Evolutionary conservation across 2,113 vertebrate genomes (phyloP), one percentile per base, ranked within the genome.

Genomic region (Tupaia chinensis): DNA sequence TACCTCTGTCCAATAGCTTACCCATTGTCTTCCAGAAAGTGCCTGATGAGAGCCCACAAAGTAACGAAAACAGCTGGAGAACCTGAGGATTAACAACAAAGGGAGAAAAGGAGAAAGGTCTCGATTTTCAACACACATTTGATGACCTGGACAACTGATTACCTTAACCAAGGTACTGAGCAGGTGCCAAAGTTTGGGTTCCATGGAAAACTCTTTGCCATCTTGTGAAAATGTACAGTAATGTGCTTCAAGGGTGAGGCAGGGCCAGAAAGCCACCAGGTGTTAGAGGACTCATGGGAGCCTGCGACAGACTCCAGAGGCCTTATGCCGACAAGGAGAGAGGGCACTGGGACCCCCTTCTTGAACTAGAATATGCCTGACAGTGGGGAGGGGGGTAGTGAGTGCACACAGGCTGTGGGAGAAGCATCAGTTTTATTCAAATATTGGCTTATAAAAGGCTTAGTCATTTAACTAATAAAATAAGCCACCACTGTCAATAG

Each of bases 21-120:
- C 99, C 99, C 99, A 84, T 97, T 97, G 53, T 99, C 98, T 97
- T 99, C 99, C 88, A 99, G 98, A 65, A 99, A 95, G n/a, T 99
- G 98, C 89, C 99, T 99, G 29, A 98, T 98, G 54, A 99, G 93
- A 0, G 99, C 98, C 99, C 99, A 99, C 61, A 96, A 97, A 19
- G 98, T 96, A 66, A 99, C 99, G 89, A 99, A 99, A 56, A 99
- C 53, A 0, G 96, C 63, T 0, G 99, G 99, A 10, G 98, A 97
- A 83, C 99, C 99, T 99, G 97, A 7, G 70, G 68, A 88, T 65
- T 90, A 77, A 95, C 97, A 97, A 96, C 14, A 19, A 78, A 78
- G 58, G 22, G 13, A 65, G 14, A 56, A 9, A 23, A 44, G 29
- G 44, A 76, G 16, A 69, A 60, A 89, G 32, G 32, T 58, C 81